phyloP scores from a whole-genome alignment of 1,140 invertebrate genomes.

The Tetranychus cinnabarinus region DNA sequence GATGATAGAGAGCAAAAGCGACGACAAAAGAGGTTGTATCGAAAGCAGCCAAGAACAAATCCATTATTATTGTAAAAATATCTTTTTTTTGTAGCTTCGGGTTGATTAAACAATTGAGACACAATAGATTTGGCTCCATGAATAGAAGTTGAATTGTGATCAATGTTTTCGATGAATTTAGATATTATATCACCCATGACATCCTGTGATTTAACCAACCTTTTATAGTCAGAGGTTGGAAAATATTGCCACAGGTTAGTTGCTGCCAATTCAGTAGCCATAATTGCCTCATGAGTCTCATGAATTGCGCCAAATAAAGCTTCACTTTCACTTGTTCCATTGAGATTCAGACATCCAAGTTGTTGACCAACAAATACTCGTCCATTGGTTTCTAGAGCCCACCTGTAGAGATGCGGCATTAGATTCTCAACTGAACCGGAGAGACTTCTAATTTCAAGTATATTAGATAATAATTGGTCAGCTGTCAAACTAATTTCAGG shows the following conservation, averaged over 20 bases:
- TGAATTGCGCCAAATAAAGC: slow-evolving; percentile 44
- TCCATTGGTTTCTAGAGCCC: slow-evolving; percentile 17
- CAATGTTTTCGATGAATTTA: slow-evolving; percentile 31
- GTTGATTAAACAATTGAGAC: slow-evolving; percentile 5
- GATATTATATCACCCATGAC: slow-evolving; percentile 25
- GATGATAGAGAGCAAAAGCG: slow-evolving; percentile 19
- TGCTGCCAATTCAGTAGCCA: slow-evolving; percentile 47
- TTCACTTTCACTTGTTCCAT: slow-evolving; percentile 24
- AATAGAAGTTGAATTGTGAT: not conserved
- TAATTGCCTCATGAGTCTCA: slow-evolving; percentile 38
- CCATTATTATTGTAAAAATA: slow-evolving; percentile 49
- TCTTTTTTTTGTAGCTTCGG: slow-evolving; percentile 38
- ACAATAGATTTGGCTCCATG: slow-evolving; percentile 1
- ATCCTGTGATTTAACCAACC: slow-evolving; percentile 13
- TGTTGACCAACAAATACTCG: too few relatives aligned
- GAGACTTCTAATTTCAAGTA: slow-evolving; percentile 6
- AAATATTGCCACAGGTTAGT: slow-evolving; percentile 39
- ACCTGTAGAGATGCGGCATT: slow-evolving; percentile 14
- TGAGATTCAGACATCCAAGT: too few relatives aligned
- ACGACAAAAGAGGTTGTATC: slow-evolving; percentile 32
- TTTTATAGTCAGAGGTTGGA: slow-evolving; percentile 31
- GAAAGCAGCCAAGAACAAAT: slow-evolving; percentile 57
- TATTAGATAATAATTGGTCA: slow-evolving; percentile 31
- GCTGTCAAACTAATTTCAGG: slow-evolving; percentile 33
- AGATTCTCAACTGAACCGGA: slow-evolving; percentile 11